Base-by-base conservation (phyloP, 2,888 invertebrate genomes). In the Ceratothoa steindachneri region DNA sequence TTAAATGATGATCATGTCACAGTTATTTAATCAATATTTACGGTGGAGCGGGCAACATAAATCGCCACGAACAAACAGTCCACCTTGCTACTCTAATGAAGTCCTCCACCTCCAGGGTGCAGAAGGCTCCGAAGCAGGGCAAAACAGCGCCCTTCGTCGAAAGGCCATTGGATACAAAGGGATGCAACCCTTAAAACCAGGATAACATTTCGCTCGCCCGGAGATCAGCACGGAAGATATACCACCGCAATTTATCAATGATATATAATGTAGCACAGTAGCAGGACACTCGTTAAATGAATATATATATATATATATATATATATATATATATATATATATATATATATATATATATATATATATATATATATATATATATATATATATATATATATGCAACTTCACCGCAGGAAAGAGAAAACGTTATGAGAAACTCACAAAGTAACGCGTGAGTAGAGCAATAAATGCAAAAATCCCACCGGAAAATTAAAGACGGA, bases 1-100 rank as follows among this genome's bases (percentile, higher is more conserved):
- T 77, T 77, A 77, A 77, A 77, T 77, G 77, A 77, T 77, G 77
- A 77, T 77, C 77, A 77, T 77, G 77, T 77, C 77, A 77, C 77
- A 77, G 77, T 77, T 77, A 77, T 77, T 77, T 77, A 77, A 77
- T 77, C 77, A 77, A 77, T 77, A 77, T 77, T 77, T 74, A 72
- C 77, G 77, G 74, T 71, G 77, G 74, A 74, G 69, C 74, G 74
- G 51, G 72, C 51, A 60, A 73, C 77, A 72, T 77, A 77, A 77
- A 77, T 77, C 77, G 70, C 22, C 55, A 28, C 53, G 30, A 67
- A 67, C 51, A 52, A 67, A 67, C 67, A 53, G 67, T 30, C 31
- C 67, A 55, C 64, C 24, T 24, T 31, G 15, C 65, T 65, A 73
- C 30, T 51, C 70, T 60, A 70, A 70, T 64, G 70, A 70, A 64